Evolutionary conservation across 2,113 vertebrate species (phyloP).

Genomic region (Leucopternis melanops): DNA sequence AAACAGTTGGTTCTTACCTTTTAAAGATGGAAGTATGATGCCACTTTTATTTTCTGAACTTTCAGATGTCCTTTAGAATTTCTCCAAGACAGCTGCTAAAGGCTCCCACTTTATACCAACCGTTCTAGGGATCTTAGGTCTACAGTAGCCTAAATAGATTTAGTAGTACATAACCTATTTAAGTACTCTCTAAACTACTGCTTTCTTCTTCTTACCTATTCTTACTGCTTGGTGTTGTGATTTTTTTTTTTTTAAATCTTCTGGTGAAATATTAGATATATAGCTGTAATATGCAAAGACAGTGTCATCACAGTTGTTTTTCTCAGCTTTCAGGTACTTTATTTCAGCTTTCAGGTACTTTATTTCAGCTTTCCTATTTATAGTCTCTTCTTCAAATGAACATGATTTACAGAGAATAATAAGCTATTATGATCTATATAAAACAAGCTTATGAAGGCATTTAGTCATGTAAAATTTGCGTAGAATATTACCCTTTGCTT

Average conservation of each 20-base stretch:
- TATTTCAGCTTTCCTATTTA: background rate
- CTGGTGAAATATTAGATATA: background rate
- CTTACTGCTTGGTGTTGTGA: background rate
- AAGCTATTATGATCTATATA: background rate
- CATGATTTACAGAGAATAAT: background rate
- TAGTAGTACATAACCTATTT: background rate
- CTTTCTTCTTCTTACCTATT: background rate
- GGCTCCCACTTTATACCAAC: background rate
- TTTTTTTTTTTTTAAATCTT: background rate
- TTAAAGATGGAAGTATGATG: background rate
- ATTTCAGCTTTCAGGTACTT: background rate
- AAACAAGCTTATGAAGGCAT: background rate
- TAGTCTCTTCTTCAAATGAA: background rate
- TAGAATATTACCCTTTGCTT: background rate
- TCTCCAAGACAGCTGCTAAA: background rate
- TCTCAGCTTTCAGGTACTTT: background rate
- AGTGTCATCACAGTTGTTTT: background rate
- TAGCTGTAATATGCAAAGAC: conserved; percentile 2
- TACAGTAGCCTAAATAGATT: background rate
- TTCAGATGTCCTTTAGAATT: background rate
- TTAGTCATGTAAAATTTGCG: background rate
- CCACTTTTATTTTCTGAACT: background rate
- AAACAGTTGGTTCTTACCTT: background rate
- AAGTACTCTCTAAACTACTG: background rate
- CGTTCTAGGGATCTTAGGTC: background rate